Evolutionary conservation across 2,113 vertebrate species (phyloP), one percentile per base, ranked within the genome.

Genomic region (Hepsetus odoe): DNA sequence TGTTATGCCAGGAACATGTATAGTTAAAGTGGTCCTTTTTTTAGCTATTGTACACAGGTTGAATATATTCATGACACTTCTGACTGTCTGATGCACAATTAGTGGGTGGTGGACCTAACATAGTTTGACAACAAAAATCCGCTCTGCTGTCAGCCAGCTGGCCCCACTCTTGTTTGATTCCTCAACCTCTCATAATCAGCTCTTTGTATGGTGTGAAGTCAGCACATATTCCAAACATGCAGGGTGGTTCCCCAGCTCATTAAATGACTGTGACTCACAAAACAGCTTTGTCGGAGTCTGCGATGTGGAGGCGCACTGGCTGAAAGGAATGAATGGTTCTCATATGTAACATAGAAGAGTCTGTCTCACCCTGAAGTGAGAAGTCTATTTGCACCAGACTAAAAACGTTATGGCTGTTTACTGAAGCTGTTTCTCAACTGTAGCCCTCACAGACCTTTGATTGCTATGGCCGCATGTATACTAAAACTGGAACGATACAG

Each of bases 241-340:
- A 71, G 77, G 80, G 77, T 74, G 75, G 53, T 80, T 80, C 75
- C 77, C 56, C 74, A 75, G 38, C 74, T 44, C 65, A 71, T 77
- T 55, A 80, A 72, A 80, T 24, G 56, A 53, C 69, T 24, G n/a
- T 13, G 59, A 67, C 56, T 81, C 72, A 81, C 40, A 79, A 70
- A 40, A 22, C 62, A 73, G 69, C 87, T 86, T 90, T 91, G 89
- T 90, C 87, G 58, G 35, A 75, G 84, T 64, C 84, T 81, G 65
- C 7, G 71, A 80, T 51, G 68, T 30, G 28, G 53, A 38, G 76
- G 32, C 28, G 26, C 11, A 12, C 26, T 74, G 74, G 35, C 44
- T 58, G 49, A 56, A 58, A 30, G 49, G 46, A 66, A 81, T 83
- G 75, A 86, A 81, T 69, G 66, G 66, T 14, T 80, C 72, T 80